Percentiles rank a stretch among this genome's conserved stretches.
These are phyloP conservation scores for Caerostris extrusa DNA, from an alignment of 1,140 invertebrate genomes.

Conservation along the genomic window DNA sequence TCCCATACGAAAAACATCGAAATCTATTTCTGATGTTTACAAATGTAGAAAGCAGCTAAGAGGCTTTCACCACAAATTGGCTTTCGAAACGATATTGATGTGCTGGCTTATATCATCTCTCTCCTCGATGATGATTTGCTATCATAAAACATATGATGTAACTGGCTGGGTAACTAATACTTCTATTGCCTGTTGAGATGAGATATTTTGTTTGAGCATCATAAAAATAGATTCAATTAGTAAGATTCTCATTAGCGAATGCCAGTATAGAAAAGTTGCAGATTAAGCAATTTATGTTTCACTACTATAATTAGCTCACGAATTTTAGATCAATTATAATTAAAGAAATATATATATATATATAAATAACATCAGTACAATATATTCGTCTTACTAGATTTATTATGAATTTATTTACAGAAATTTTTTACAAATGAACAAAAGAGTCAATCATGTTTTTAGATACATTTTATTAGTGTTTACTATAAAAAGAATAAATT, in stretches of 20 bases:
- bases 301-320: too few relatives aligned
- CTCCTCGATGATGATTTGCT: background rate
- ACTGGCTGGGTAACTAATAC: background rate
- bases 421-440: too few relatives aligned
- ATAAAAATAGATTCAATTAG: background rate
- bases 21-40: slow-evolving; percentile 21
- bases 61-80: slow-evolving; percentile 42
- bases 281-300: too few relatives aligned
- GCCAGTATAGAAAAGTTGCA: background rate
- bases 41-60: slow-evolving; percentile 8
- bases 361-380: too few relatives aligned
- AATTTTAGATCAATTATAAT: too few relatives aligned
- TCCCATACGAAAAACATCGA: background rate
- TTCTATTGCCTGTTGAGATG: background rate
- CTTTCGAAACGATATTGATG: background rate
- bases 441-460: too few relatives aligned
- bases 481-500: too few relatives aligned
- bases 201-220: too few relatives aligned
- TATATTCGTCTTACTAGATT: too few relatives aligned
- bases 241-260: background rate
- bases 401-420: too few relatives aligned
- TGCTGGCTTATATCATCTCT: background rate
- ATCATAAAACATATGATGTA: background rate
- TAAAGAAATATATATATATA: too few relatives aligned
- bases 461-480: too few relatives aligned